These are phyloP conservation scores for Idaea dimidiata DNA, from an alignment of 2,888 invertebrate genomes.

Conservation along the genomic window DNA sequence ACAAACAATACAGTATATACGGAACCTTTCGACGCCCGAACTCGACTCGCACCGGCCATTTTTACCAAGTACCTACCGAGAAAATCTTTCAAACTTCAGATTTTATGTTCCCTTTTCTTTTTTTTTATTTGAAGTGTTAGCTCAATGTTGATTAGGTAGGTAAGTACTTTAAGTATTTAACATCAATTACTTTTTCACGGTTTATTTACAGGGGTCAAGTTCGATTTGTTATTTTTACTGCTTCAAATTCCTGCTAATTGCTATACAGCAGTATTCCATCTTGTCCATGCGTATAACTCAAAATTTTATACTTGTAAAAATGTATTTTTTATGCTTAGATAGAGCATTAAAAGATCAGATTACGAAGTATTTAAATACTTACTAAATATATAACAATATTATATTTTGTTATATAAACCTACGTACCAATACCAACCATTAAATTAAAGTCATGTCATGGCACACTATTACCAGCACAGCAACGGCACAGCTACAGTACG, in stretches of 20 bases:
- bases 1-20: background rate
- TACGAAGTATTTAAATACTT: too few species aligned
- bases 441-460: too few species aligned
- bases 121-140: conserved; percentile 26
- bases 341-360: too few species aligned
- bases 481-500: too few species aligned
- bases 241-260: background rate
- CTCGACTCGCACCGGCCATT: background rate
- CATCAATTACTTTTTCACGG: conserved; percentile 20
- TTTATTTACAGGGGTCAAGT: conserved; percentile 11
- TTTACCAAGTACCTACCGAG: background rate
- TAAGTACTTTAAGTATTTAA: conserved; percentile 17
- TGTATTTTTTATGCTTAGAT: too few species aligned
- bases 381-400: too few species aligned
- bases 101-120: conserved; percentile 26
- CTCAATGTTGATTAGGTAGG: conserved; percentile 22
- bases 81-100: conserved; percentile 8
- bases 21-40: background rate
- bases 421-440: too few species aligned
- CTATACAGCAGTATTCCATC: too few species aligned
- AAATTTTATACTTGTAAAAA: too few species aligned
- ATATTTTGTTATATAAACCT: too few species aligned
- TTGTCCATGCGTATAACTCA: background rate
- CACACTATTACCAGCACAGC: too few species aligned
- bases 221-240: background rate